A percentile compares a stretch with the other conserved stretches of the same genome.
These are phyloP conservation scores for Halictus quadricinctus DNA, from an alignment of 2,888 invertebrate genomes.

Conservation along the genomic window DNA sequence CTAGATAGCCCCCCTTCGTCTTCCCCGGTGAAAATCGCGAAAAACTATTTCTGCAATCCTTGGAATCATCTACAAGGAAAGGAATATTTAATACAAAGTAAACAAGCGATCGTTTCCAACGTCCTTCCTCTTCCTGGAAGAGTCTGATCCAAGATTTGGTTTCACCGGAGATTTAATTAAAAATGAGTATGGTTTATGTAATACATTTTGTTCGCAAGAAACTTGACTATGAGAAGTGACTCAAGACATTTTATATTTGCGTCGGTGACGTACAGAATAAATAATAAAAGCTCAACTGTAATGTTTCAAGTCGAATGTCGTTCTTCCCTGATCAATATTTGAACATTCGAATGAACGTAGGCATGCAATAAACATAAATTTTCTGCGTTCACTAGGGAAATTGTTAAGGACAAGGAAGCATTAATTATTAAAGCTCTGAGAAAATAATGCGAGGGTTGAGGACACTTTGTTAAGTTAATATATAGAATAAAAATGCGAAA, in stretches of 20 bases:
- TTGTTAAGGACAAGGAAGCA: not conserved
- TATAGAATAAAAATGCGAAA: no score
- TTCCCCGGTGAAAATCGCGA: constrained; percentile 5
- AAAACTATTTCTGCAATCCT: not conserved
- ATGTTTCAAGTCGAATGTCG: no score
- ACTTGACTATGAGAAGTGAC: no score
- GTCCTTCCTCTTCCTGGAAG: not conserved
- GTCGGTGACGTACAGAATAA: no score
- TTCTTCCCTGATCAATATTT: no score
- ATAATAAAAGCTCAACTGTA: no score
- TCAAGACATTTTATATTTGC: no score
- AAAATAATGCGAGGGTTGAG: no score
- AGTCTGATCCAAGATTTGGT: not conserved
- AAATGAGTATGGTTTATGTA: not conserved
- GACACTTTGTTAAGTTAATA: no score
- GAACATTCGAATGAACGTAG: not conserved
- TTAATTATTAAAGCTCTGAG: no score
- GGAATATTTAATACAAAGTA: not conserved
- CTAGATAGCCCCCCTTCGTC: constrained; percentile 15
- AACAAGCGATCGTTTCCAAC: not conserved
- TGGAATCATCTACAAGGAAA: not conserved
- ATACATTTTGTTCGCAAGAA: no score
- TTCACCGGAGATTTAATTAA: not conserved
- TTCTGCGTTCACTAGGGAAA: not conserved
- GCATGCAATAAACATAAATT: not conserved